These are phyloP conservation scores for Thelaira solivaga DNA, from an alignment of 2,888 invertebrate species.

Conservation along the genomic window DNA sequence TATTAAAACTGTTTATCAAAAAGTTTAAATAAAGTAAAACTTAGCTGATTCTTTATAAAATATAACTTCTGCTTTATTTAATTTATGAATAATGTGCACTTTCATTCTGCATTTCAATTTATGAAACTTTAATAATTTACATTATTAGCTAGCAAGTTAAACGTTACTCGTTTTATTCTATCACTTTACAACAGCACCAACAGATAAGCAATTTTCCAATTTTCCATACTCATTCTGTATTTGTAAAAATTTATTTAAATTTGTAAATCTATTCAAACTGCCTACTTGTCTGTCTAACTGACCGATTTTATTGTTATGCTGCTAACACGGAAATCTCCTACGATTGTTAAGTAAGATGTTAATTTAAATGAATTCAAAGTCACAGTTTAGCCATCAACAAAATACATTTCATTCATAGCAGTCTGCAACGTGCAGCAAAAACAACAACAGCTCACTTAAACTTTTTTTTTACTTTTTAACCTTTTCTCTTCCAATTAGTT, in stretches of 20 bases:
- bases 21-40: too few species aligned
- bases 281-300: constrained; percentile 28
- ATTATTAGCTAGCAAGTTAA: too few species aligned
- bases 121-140: too few species aligned
- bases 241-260: constrained; percentile 15
- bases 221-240: too few species aligned
- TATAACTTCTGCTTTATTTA: too few species aligned
- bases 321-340: constrained; percentile 28
- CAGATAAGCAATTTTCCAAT: constrained; percentile 41
- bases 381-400: constrained; percentile 9
- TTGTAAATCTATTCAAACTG: constrained; percentile 35
- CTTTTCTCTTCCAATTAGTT: constrained; percentile 46
- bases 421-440: constrained; percentile 1
- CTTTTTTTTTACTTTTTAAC: constrained; percentile 36
- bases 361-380: constrained; percentile 2
- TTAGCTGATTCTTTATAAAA: too few species aligned
- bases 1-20: too few species aligned
- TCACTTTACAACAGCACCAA: neutral
- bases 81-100: too few species aligned
- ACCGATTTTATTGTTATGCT: neutral
- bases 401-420: neutral
- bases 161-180: too few species aligned
- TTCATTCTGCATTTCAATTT: too few species aligned
- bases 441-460: constrained; percentile 43
- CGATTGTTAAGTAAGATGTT: constrained; percentile 28